phyloP scores from a whole-genome alignment of 23 tunicate genomes.

The Botrylloides violaceus region DNA sequence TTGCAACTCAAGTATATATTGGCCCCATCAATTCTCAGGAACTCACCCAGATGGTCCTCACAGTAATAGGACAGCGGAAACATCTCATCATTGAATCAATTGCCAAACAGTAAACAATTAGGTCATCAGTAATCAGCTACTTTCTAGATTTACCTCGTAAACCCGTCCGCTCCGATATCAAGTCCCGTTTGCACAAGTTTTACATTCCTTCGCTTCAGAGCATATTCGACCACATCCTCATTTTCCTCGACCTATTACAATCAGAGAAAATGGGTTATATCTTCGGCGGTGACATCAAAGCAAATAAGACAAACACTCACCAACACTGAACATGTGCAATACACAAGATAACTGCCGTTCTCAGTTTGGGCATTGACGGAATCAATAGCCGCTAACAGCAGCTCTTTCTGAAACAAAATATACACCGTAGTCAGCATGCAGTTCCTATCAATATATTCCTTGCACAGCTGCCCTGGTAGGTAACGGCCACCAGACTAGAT shows the following conservation, averaged over 20 bases:
- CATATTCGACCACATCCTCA: conserved; percentile 93
- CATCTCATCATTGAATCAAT: not conserved
- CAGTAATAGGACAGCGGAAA: not conserved
- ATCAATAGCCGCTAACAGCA: conserved; percentile 87
- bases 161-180: conserved; percentile 89
- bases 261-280: not conserved
- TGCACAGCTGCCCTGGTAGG: no score
- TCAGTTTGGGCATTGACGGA: conserved; percentile 64
- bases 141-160: conserved; percentile 34
- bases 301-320: conserved; percentile 26
- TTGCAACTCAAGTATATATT: no score
- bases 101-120: not conserved
- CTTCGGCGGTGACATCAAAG: not conserved
- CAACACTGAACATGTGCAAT: conserved; percentile 94
- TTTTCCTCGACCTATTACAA: conserved; percentile 74
- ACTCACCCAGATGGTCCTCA: not conserved
- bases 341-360: conserved; percentile 88
- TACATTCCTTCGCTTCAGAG: conserved; percentile 75
- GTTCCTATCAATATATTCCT: no score
- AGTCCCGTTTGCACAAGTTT: conserved; percentile 86
- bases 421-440: no score
- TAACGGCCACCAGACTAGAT: no score
- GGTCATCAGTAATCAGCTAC: not conserved
- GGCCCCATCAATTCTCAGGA: not conserved
- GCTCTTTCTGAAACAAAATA: conserved; percentile 96